phyloP scores from a whole-genome alignment of 2,888 invertebrate species.

The Himalopsyche kuldschensis region DNA sequence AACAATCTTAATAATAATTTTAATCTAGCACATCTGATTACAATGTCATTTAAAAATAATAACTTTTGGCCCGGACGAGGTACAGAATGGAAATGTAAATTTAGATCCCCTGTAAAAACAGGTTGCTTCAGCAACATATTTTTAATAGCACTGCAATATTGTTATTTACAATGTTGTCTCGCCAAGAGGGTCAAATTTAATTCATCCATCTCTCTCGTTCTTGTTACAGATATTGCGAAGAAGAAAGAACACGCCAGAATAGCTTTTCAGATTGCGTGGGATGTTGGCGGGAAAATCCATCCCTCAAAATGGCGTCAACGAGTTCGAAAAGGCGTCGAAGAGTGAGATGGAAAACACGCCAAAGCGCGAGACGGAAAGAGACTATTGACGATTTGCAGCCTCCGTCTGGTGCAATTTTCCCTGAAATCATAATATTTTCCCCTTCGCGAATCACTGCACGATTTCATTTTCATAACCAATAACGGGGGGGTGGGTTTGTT shows the following conservation, averaged over 20 bases:
- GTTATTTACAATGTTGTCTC: neutral
- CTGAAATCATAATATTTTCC: conserved; percentile 11
- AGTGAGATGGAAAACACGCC: conserved; percentile 35
- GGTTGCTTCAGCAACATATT: neutral
- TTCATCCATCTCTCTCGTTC: conserved; percentile 9
- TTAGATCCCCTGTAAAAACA: too few species aligned
- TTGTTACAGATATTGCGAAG: conserved; percentile 10
- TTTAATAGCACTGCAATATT: neutral
- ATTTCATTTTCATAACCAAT: conserved; percentile 3
- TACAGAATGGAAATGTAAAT: too few species aligned
- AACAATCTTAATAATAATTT: too few species aligned
- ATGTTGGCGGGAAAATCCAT: conserved; percentile 10
- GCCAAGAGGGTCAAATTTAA: neutral
- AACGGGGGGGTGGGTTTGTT: neutral
- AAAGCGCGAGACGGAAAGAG: conserved; percentile 27
- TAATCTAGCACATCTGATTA: too few species aligned
- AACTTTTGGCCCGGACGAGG: too few species aligned
- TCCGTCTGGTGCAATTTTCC: conserved; percentile 11
- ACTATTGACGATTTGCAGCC: conserved; percentile 16
- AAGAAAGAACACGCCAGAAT: neutral
- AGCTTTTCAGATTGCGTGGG: conserved; percentile 2
- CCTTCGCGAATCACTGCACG: conserved; percentile 12
- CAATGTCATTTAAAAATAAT: too few species aligned
- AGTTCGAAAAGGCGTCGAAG: conserved; percentile 24
- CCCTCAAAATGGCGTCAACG: conserved; percentile 26